Evolutionary conservation across 2,888 invertebrate genomes (phyloP).

Genomic region (Allacma fusca): DNA sequence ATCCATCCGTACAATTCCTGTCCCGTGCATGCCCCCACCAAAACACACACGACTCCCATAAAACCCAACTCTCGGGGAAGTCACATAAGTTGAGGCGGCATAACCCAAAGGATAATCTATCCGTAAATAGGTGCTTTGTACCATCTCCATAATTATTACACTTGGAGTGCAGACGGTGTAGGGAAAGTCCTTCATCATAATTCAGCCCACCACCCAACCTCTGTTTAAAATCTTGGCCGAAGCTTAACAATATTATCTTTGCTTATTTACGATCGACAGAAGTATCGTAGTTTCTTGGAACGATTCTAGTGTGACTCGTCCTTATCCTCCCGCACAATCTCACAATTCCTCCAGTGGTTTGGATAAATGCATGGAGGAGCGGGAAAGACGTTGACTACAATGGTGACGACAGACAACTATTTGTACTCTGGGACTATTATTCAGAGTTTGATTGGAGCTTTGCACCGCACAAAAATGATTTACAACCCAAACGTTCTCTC

Average conservation of each 20-base stretch:
- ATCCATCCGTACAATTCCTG: no score
- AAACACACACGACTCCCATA: no score
- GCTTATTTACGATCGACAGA: slow-evolving; percentile 11
- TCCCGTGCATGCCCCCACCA: no score
- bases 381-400: background rate
- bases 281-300: slow-evolving; percentile 12
- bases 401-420: slow-evolving; percentile 37
- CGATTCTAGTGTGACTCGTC: background rate
- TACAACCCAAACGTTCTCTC: slow-evolving; percentile 43
- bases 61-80: no score
- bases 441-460: slow-evolving; percentile 46
- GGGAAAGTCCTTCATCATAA: background rate
- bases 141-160: no score
- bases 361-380: background rate
- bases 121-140: no score
- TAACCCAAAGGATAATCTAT: no score
- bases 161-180: no score
- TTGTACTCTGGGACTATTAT: slow-evolving; percentile 42
- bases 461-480: slow-evolving; percentile 48
- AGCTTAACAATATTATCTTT: slow-evolving; percentile 16
- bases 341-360: slow-evolving; percentile 10
- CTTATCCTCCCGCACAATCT: slow-evolving; percentile 8
- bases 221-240: background rate
- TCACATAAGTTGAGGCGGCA: no score
- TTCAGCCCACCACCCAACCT: slow-evolving; percentile 11